Evolutionary conservation across 2,888 invertebrate genomes (phyloP).

Genomic region (Diarsia rubi): DNA sequence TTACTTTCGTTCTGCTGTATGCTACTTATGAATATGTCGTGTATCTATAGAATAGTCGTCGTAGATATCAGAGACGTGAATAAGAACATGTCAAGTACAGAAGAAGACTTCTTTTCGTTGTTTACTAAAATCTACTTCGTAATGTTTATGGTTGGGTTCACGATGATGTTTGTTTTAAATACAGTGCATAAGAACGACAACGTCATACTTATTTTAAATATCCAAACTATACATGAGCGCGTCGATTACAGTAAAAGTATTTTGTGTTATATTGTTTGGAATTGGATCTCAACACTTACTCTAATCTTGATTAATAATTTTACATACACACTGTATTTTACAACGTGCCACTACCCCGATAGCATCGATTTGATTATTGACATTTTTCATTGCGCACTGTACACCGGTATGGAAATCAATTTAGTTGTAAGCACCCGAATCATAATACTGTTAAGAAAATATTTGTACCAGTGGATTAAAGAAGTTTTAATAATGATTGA

Average conservation of each 20-base stretch:
- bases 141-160: neutral
- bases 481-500: neutral
- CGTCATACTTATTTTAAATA: neutral
- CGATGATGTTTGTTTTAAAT: neutral
- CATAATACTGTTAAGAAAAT: conserved; percentile 11
- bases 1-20: neutral
- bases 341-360: neutral
- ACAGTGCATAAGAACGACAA: neutral
- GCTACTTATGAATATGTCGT: neutral
- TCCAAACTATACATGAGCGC: neutral
- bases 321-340: neutral
- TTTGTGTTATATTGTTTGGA: neutral
- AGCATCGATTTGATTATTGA: neutral
- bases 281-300: neutral
- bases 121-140: neutral
- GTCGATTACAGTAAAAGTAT: neutral
- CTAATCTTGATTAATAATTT: neutral
- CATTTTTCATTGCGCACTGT: neutral
- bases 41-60: neutral
- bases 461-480: conserved; percentile 8
- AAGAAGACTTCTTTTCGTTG: neutral
- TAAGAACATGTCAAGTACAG: neutral
- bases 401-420: neutral
- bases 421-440: conserved; percentile 4
- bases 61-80: neutral